phyloP scores from a whole-genome alignment of 2,797 vertebrate genomes.

The Pantherophis vulpinus region DNA sequence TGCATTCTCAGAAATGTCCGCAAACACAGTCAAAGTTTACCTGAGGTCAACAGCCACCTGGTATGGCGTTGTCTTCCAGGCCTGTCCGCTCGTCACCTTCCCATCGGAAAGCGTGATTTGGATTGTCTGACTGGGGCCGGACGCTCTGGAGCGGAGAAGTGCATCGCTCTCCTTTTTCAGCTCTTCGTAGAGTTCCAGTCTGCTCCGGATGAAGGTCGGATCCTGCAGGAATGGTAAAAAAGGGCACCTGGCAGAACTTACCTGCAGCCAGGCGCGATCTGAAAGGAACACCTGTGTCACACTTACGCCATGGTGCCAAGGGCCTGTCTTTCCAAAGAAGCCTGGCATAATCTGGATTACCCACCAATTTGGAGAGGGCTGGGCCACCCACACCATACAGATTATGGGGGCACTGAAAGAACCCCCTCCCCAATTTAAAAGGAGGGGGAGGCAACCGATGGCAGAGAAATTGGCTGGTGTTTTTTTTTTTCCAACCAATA shows the following conservation, averaged over 20 bases:
- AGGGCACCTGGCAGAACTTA: neutral
- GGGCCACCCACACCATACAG: neutral
- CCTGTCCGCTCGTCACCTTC: slow-evolving; percentile 69
- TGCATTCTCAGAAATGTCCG: neutral
- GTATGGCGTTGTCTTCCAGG: slow-evolving; percentile 87
- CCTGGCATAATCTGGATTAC: neutral
- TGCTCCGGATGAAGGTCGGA: slow-evolving; percentile 78
- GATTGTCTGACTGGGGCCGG: slow-evolving; percentile 70
- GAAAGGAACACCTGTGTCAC: neutral
- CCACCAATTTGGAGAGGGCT: neutral
- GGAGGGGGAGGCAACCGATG: neutral
- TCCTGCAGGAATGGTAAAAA: slow-evolving; percentile 62
- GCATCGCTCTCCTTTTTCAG: slow-evolving; percentile 84
- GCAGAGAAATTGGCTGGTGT: neutral
- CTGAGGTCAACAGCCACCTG: slow-evolving; percentile 84
- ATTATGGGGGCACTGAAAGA: neutral
- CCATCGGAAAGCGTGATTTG: slow-evolving; percentile 78
- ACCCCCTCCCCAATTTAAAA: neutral
- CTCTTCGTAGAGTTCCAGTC: slow-evolving; percentile 81
- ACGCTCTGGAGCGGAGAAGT: slow-evolving; percentile 71
- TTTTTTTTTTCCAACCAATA: neutral
- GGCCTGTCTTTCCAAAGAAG: neutral
- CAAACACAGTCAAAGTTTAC: slow-evolving; percentile 64
- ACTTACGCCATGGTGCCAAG: neutral
- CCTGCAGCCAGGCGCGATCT: neutral